phyloP scores from a whole-genome alignment of 2,888 invertebrate species.

The Doris montereyensis region DNA sequence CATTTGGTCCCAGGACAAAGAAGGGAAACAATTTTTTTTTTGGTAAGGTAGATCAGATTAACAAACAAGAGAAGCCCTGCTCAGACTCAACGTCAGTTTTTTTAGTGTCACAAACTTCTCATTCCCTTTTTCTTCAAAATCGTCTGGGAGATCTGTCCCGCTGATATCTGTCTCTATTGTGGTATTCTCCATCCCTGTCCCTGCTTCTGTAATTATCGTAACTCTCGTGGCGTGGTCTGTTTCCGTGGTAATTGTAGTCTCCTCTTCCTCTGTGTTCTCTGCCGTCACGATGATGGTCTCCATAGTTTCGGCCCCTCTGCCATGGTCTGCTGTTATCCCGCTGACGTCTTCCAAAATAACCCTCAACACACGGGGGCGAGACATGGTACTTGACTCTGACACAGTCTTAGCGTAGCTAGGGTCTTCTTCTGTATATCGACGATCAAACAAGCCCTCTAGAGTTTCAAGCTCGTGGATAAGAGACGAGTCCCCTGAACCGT shows the following conservation, averaged over 20 bases:
- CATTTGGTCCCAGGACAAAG: no score
- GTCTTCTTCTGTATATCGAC: slow-evolving; percentile 33
- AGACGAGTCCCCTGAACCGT: not conserved
- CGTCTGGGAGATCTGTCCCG: no score
- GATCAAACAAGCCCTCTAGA: slow-evolving; percentile 12
- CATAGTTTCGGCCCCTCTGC: not conserved
- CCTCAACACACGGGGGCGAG: slow-evolving; percentile 23
- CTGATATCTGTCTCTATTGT: not conserved
- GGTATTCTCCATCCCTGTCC: not conserved
- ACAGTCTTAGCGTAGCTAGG: slow-evolving; percentile 18
- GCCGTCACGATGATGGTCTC: not conserved
- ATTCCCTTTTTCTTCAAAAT: no score
- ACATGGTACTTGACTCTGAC: not conserved
- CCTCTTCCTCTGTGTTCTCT: slow-evolving; percentile 4
- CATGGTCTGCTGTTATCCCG: slow-evolving; percentile 18
- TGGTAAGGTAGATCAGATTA: no score
- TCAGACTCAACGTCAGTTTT: no score
- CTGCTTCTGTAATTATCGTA: not conserved
- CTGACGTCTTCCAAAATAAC: slow-evolving; percentile 1
- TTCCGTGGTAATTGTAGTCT: no score
- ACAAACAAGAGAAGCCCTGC: no score
- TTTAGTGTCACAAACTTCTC: no score
- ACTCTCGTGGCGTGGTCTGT: not conserved
- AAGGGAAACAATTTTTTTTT: no score
- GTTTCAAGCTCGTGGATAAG: not conserved